phyloP scores from a whole-genome alignment of 2,888 invertebrate genomes.

The Autographa gamma region DNA sequence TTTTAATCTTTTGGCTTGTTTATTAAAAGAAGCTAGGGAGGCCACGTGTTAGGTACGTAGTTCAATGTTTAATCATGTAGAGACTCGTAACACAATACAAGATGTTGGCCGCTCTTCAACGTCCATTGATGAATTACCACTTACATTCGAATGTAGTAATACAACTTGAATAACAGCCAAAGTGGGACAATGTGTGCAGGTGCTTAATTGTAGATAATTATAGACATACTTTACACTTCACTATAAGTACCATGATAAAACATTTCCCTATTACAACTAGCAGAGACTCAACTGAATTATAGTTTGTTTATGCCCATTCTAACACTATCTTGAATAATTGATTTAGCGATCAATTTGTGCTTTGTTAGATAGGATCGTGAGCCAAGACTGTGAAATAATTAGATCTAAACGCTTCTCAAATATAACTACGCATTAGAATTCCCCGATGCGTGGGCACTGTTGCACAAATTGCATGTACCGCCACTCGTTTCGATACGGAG shows the following conservation, averaged over 20 bases:
- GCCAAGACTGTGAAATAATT: conserved; percentile 16
- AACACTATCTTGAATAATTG: conserved; percentile 37
- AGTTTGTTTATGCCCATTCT: conserved; percentile 29
- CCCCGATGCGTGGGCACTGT: conserved; percentile 10
- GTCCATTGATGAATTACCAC: conserved; percentile 22
- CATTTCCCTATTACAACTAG: conserved; percentile 41
- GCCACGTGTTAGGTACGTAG: background rate
- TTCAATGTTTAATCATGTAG: background rate
- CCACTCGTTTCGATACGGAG: background rate
- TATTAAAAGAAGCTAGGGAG: background rate
- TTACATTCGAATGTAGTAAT: conserved; percentile 16
- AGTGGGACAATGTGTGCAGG: conserved; percentile 39
- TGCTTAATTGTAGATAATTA: conserved; percentile 46
- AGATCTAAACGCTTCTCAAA: conserved; percentile 8
- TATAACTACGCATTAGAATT: conserved; percentile 16
- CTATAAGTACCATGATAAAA: conserved; percentile 37
- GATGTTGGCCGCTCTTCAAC: conserved; percentile 8
- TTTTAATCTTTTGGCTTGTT: background rate
- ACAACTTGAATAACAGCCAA: conserved; percentile 28
- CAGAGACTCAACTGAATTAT: conserved; percentile 42
- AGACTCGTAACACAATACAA: background rate
- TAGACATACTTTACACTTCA: conserved; percentile 45
- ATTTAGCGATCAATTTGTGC: conserved; percentile 40
- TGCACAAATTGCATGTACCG: conserved; percentile 19
- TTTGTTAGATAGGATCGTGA: conserved; percentile 29